Evolutionary conservation across 2,888 invertebrate genomes (phyloP).

Genomic region (Shargacucullia verbasci): DNA sequence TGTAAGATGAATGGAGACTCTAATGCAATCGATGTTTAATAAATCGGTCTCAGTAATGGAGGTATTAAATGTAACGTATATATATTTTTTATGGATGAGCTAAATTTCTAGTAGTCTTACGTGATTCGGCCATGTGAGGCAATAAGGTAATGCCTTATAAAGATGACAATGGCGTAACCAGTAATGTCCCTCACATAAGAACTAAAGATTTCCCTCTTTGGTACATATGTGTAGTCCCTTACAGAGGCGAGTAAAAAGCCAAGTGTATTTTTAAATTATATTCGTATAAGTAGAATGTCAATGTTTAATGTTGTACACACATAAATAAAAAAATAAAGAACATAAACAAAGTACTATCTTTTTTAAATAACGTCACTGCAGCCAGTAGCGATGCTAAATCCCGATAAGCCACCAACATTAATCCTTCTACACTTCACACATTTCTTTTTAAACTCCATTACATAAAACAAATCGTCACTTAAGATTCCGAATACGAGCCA

Average conservation of each 20-base stretch:
- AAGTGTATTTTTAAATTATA: not conserved
- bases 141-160: constrained; percentile 2
- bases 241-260: not conserved
- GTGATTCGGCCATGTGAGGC: constrained; percentile 17
- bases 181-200: not conserved
- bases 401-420: constrained; percentile 29
- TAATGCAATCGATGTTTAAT: constrained; percentile 40
- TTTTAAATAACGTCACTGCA: constrained; percentile 16
- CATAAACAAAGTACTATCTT: constrained; percentile 26
- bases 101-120: constrained; percentile 20
- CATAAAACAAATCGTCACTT: constrained; percentile 44
- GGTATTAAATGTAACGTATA: constrained; percentile 16
- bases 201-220: not conserved
- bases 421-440: constrained; percentile 24
- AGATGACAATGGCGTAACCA: constrained; percentile 32
- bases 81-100: constrained; percentile 23
- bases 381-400: constrained; percentile 39
- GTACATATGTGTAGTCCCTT: too few relatives aligned
- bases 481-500: constrained; percentile 34
- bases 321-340: constrained; percentile 28
- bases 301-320: not conserved
- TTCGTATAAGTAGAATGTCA: not conserved
- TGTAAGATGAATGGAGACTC: constrained; percentile 29
- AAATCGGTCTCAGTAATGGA: constrained; percentile 33
- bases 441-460: constrained; percentile 34